Evolutionary conservation across 1,140 invertebrate species (phyloP), one percentile per base, ranked within the genome.

Genomic region (Cyrtorhinus lividipennis): DNA sequence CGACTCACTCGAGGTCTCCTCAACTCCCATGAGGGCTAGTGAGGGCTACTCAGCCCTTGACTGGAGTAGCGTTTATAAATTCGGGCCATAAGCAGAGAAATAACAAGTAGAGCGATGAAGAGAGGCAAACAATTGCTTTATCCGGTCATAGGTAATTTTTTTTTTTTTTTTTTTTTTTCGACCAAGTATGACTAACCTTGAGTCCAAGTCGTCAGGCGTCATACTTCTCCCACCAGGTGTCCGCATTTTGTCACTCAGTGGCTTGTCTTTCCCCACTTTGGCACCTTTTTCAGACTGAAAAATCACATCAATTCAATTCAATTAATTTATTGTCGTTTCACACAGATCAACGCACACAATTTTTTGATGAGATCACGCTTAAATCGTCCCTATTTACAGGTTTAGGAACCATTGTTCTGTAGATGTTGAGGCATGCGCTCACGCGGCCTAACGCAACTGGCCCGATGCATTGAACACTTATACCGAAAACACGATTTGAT

Each of bases 181-280:
- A 25, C 22, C 46, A 61, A 1, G n/a, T 23, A 18, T 58, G 58
- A 57, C 2, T 44, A 38, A 60, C 53, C 45, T 63, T 1, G 59
- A 57, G 25, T 64, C 27, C 15, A 24, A 38, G 10, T 66, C 66
- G 12, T 66, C 66, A 3, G 66, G 66, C 18, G 66, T 64, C 44
- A 61, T 56, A 63, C 62, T 73, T 68, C 66, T 71, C 66, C 65
- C 72, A 68, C 48, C 68, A 65, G 65, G 71, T 71, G 64, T 70
- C 68, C 71, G 73, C 13, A 70, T 67, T 70, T 67, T 64, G 46
- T 61, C 62, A 56, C 15, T 56, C 26, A 10, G 45, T 18, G 2
- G 18, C 23, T 57, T 63, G 13, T 61, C 61, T 18, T 61, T 59
- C 58, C 53, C 65, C 46, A 45, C 53, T 27, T 62, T 71, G 23